Conservation (phyloP, 2,888 invertebrate species). For the Tipula helvola region DNA sequence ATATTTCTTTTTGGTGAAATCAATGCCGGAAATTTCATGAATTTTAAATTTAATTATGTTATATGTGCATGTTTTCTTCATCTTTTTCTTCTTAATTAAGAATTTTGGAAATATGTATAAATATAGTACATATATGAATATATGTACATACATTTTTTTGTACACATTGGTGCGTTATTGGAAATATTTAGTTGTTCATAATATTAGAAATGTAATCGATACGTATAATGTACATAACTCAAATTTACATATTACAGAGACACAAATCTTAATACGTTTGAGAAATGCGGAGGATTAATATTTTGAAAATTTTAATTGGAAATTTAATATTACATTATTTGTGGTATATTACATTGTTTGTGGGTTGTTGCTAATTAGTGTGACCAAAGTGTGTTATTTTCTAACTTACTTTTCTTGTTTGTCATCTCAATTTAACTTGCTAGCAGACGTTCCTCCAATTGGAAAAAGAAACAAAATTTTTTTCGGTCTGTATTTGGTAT, state of each 20-base stretch:
- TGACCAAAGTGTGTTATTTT: too few relatives aligned
- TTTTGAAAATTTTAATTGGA: too few relatives aligned
- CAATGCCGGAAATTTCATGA: neutral
- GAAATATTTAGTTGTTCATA: neutral
- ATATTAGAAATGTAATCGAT: neutral
- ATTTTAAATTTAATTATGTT: neutral
- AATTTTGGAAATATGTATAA: neutral
- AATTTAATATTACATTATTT: too few relatives aligned
- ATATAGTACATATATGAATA: too few relatives aligned
- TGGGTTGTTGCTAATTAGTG: too few relatives aligned
- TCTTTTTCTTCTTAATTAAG: neutral
- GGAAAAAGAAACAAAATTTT: too few relatives aligned
- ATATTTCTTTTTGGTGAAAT: neutral
- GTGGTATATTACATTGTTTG: too few relatives aligned
- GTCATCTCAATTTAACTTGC: too few relatives aligned
- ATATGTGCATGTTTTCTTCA: neutral
- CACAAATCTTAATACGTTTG: neutral
- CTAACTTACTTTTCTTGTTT: too few relatives aligned
- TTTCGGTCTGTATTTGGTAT: too few relatives aligned
- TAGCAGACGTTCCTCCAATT: too few relatives aligned
- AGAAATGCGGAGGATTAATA: neutral
- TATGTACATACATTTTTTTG: neutral
- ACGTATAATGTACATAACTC: neutral
- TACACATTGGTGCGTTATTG: neutral
- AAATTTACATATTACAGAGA: neutral